Conservation (phyloP, 1,140 invertebrate genomes). For the Drosophila mayri region DNA sequence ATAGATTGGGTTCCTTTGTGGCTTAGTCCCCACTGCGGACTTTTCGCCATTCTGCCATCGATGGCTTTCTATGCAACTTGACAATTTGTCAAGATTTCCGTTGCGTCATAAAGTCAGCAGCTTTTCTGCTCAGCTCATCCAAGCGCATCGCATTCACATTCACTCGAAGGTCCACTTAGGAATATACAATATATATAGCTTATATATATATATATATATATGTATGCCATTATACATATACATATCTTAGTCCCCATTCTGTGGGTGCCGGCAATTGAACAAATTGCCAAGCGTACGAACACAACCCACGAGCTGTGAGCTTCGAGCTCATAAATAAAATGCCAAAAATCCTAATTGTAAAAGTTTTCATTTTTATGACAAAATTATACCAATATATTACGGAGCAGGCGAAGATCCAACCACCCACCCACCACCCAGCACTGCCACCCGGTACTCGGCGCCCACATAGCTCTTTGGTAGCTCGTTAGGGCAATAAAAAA, state of each 20-base stretch:
- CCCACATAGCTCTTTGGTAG: slow-evolving; percentile 45
- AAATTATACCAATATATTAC: slow-evolving; percentile 78
- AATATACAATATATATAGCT: slow-evolving; percentile 9
- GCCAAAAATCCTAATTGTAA: slow-evolving; percentile 71
- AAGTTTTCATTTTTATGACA: slow-evolving; percentile 80
- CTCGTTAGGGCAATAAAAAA: slow-evolving; percentile 60
- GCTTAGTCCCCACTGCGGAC: not conserved
- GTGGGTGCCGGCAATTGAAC: slow-evolving; percentile 36
- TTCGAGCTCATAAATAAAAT: slow-evolving; percentile 67
- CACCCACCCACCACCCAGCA: slow-evolving; percentile 7
- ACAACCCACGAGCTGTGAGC: slow-evolving; percentile 27
- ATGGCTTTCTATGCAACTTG: slow-evolving; percentile 10
- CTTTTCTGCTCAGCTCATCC: slow-evolving; percentile 26
- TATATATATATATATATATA: slow-evolving; percentile 3
- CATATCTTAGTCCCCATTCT: slow-evolving; percentile 20
- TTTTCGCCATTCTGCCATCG: not conserved
- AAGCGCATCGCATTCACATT: slow-evolving; percentile 33
- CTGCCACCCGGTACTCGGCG: slow-evolving; percentile 1
- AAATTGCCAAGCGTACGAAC: slow-evolving; percentile 45
- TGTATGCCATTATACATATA: not conserved
- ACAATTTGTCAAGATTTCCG: slow-evolving; percentile 73
- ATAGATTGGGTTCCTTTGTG: slow-evolving; percentile 6
- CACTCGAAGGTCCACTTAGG: slow-evolving; percentile 34
- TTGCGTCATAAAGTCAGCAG: slow-evolving; percentile 45
- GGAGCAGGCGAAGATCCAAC: slow-evolving; percentile 26